These are phyloP conservation scores for Scylla paramamosain DNA, from an alignment of 1,140 invertebrate species.

Conservation along the genomic window DNA sequence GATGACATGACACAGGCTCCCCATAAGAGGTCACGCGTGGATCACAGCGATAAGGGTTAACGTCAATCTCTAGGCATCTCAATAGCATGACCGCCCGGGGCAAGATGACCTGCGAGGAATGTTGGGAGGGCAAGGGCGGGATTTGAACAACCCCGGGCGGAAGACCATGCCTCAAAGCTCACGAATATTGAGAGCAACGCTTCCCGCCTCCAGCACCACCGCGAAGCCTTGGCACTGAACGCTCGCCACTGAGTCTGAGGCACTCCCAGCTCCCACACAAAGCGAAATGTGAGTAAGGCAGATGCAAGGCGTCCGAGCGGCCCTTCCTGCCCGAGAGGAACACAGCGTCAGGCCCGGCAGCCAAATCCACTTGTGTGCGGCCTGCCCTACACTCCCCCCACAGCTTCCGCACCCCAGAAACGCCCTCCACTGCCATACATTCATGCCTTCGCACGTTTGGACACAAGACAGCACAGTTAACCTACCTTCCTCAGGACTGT, in stretches of 20 bases:
- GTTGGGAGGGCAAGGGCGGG: neutral
- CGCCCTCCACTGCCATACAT: too few relatives aligned
- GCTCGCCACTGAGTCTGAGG: too few relatives aligned
- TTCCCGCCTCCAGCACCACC: neutral
- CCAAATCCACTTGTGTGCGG: too few relatives aligned
- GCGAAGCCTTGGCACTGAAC: neutral
- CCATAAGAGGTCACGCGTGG: neutral
- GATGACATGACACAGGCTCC: neutral
- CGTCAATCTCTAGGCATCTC: neutral
- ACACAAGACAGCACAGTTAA: neutral
- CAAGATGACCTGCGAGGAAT: slow-evolving; percentile 12
- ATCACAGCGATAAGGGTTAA: neutral
- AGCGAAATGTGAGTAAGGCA: neutral
- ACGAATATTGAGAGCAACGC: neutral
- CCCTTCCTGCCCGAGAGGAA: too few relatives aligned
- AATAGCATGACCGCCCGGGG: neutral
- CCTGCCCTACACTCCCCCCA: too few relatives aligned
- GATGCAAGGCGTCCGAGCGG: neutral
- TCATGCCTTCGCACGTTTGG: too few relatives aligned
- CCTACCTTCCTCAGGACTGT: slow-evolving; percentile 11
- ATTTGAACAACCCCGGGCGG: neutral
- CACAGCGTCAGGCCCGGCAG: too few relatives aligned
- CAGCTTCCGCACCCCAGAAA: too few relatives aligned
- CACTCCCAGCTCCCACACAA: neutral
- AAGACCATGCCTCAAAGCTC: neutral